These are phyloP conservation scores for Reinhardtius hippoglossoides DNA, from an alignment of 2,113 vertebrate genomes.

Conservation along the genomic window DNA sequence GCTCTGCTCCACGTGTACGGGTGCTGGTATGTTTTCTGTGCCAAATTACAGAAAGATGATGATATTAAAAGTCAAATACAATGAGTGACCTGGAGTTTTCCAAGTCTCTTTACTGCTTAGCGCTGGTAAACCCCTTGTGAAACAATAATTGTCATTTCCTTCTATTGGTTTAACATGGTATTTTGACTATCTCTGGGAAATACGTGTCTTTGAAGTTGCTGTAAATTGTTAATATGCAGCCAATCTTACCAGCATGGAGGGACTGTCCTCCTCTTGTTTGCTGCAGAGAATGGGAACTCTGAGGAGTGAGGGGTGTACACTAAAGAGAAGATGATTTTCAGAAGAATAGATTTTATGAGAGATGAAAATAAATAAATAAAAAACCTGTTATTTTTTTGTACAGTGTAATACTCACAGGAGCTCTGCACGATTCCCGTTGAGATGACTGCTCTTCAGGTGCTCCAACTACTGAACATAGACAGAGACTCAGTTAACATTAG, in stretches of 20 bases:
- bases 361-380: neutral
- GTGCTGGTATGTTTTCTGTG: conserved; percentile 1
- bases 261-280: neutral
- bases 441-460: neutral
- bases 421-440: conserved; percentile 15
- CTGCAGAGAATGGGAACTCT: neutral
- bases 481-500: neutral
- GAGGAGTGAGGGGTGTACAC: neutral
- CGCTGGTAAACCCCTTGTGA: neutral
- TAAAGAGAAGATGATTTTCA: neutral
- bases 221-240: neutral
- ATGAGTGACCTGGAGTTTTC: neutral
- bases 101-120: neutral
- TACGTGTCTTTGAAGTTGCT: neutral
- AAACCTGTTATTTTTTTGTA: neutral
- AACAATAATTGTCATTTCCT: neutral
- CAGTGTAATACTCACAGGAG: conserved; percentile 52
- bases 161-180: neutral
- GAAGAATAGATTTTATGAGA: conserved; percentile 2
- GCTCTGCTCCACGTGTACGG: conserved; percentile 18
- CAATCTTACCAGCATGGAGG: conserved; percentile 39
- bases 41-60: conserved; percentile 32
- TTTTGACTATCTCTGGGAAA: neutral
- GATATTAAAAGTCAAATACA: conserved; percentile 1
- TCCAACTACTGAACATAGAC: conserved; percentile 23